A percentile compares a stretch with the other conserved stretches of the same genome.
Evolutionary conservation across 1,140 invertebrate genomes (phyloP).

Genomic region (Drosophila novamexicana): DNA sequence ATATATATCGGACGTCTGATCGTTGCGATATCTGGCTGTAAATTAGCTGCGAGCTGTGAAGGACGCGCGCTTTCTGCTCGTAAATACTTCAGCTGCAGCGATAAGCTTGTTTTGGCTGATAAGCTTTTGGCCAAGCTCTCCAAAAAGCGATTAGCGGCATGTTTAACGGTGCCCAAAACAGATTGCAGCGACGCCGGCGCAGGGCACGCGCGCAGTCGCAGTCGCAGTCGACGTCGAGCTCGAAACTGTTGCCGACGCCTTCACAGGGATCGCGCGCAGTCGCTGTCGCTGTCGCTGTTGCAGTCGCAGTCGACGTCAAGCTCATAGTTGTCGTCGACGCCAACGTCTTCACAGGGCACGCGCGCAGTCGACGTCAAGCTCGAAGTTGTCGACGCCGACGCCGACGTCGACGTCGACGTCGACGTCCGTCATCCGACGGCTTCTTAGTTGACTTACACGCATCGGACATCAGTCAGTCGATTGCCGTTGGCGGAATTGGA

Average conservation of each 20-base stretch:
- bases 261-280: not conserved
- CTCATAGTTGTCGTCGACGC: not conserved
- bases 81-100: slow-evolving; percentile 38
- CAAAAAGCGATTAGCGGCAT: not conserved
- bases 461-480: slow-evolving; percentile 71
- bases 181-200: not conserved
- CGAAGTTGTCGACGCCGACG: not conserved
- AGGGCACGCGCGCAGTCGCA: slow-evolving; percentile 68
- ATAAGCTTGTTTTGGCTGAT: slow-evolving; percentile 11
- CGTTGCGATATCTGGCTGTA: slow-evolving; percentile 12
- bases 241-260: not conserved
- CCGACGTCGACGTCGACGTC: not conserved
- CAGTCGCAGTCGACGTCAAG: slow-evolving; percentile 24
- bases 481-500: slow-evolving; percentile 73
- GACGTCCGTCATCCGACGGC: slow-evolving; percentile 8
- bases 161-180: not conserved
- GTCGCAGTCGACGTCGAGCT: slow-evolving; percentile 14
- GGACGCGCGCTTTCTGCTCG: slow-evolving; percentile 30
- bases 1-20: slow-evolving; percentile 1
- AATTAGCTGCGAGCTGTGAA: slow-evolving; percentile 23
- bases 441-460: slow-evolving; percentile 37
- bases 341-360: slow-evolving; percentile 42
- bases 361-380: slow-evolving; percentile 55
- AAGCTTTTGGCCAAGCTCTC: slow-evolving; percentile 8
- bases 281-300: slow-evolving; percentile 42